These are phyloP conservation scores for Lemur catta DNA, from an alignment of 2,797 vertebrate species.

Conservation along the genomic window DNA sequence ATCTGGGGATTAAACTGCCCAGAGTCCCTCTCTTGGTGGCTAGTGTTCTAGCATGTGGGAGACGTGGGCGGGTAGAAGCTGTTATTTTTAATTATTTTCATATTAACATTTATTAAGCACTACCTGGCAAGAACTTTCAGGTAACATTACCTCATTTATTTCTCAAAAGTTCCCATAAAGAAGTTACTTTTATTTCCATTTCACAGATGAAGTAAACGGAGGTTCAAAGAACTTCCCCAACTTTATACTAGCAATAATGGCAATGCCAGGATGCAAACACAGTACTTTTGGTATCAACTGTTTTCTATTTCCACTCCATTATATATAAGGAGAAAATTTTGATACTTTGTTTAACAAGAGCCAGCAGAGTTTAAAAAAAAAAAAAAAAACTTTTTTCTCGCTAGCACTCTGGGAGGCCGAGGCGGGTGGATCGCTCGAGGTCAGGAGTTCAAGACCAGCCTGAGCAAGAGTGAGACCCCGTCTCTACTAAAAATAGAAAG, in stretches of 20 bases:
- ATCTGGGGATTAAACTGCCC: not conserved
- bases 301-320: not conserved
- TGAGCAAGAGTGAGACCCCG: no score
- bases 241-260: not conserved
- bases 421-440: no score
- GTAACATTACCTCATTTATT: not conserved
- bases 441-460: no score
- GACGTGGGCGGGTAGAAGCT: not conserved
- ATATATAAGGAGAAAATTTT: not conserved
- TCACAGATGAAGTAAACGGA: constrained; percentile 33
- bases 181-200: constrained; percentile 31
- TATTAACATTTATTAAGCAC: not conserved
- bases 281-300: not conserved
- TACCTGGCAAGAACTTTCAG: not conserved
- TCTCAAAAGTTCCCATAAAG: not conserved
- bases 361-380: not conserved
- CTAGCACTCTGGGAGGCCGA: no score
- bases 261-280: not conserved
- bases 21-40: not conserved
- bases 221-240: not conserved
- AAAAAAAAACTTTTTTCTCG: no score
- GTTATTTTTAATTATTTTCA: constrained; percentile 17
- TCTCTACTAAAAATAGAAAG: no score
- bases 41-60: not conserved
- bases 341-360: not conserved